Evolutionary conservation across 2,888 invertebrate species (phyloP).

Genomic region (Drosophila barbarae): DNA sequence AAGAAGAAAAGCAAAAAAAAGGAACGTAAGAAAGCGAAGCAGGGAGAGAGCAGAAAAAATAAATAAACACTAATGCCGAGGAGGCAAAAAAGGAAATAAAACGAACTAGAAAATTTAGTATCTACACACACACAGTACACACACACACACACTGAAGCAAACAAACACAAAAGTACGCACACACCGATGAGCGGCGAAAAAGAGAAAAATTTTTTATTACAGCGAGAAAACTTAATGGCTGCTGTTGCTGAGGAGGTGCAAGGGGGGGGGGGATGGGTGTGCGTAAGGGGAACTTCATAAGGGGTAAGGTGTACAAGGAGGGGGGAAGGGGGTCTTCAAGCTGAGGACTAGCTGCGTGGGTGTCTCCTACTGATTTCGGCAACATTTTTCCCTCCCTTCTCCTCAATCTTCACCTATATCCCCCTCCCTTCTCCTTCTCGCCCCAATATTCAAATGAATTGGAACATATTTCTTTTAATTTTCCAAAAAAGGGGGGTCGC

Average conservation of each 20-base stretch:
- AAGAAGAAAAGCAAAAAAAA: slow-evolving; percentile 65
- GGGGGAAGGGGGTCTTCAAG: not conserved
- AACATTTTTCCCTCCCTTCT: not conserved
- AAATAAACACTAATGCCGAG: slow-evolving; percentile 77
- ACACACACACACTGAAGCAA: slow-evolving; percentile 25
- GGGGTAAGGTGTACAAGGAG: slow-evolving; percentile 24
- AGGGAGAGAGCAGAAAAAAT: slow-evolving; percentile 67
- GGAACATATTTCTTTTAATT: slow-evolving; percentile 53
- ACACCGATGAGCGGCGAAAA: slow-evolving; percentile 53
- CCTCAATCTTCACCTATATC: no score
- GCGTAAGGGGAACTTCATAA: not conserved
- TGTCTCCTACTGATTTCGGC: slow-evolving; percentile 18
- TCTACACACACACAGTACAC: slow-evolving; percentile 60
- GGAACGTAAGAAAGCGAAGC: slow-evolving; percentile 43
- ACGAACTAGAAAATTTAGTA: slow-evolving; percentile 75
- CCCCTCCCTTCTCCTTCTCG: not conserved
- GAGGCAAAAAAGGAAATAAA: slow-evolving; percentile 63
- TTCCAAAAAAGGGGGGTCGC: not conserved
- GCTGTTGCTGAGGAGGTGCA: slow-evolving; percentile 51
- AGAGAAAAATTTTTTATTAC: slow-evolving; percentile 78
- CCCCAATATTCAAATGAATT: slow-evolving; percentile 45
- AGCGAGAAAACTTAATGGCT: slow-evolving; percentile 78
- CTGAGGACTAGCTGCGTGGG: not conserved
- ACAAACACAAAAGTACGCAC: slow-evolving; percentile 31
- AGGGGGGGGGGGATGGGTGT: not conserved